Conservation (phyloP, 2,888 invertebrate genomes). For the Tetramorium bicarinatum region DNA sequence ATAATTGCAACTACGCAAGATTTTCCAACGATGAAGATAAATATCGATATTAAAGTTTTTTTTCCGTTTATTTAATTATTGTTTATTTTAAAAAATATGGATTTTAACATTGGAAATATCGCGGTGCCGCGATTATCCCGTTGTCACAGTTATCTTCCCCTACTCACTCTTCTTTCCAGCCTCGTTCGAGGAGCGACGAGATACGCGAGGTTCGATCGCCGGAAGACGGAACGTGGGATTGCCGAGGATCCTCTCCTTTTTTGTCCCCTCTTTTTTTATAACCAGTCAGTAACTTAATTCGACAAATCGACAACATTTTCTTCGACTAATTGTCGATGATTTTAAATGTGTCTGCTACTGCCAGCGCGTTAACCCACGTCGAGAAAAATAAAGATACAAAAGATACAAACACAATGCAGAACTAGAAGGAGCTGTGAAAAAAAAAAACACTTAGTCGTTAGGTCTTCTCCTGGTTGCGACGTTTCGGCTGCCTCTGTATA, state of each 20-base stretch:
- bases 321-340: constrained; percentile 28
- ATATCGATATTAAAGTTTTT: background rate
- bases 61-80: background rate
- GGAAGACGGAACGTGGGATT: constrained; percentile 32
- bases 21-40: background rate
- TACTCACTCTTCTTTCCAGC: background rate
- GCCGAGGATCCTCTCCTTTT: background rate
- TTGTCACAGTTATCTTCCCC: background rate
- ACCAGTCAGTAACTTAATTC: constrained; percentile 31
- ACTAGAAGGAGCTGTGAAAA: constrained; percentile 41
- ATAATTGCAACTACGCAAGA: background rate
- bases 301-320: constrained; percentile 25
- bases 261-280: constrained; percentile 2
- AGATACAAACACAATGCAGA: constrained; percentile 9
- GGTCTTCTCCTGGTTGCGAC: constrained; percentile 61
- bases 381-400: constrained; percentile 18
- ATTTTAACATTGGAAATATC: background rate
- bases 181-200: constrained; percentile 19
- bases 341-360: constrained; percentile 60
- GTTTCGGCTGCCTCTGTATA: constrained; percentile 12
- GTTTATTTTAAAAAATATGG: background rate
- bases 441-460: constrained; percentile 38
- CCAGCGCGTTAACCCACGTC: constrained; percentile 56
- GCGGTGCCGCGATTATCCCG: constrained; percentile 2
- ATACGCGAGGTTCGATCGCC: constrained; percentile 32